phyloP scores from a whole-genome alignment of 1,140 invertebrate species.

The Euglossa dilemma region DNA sequence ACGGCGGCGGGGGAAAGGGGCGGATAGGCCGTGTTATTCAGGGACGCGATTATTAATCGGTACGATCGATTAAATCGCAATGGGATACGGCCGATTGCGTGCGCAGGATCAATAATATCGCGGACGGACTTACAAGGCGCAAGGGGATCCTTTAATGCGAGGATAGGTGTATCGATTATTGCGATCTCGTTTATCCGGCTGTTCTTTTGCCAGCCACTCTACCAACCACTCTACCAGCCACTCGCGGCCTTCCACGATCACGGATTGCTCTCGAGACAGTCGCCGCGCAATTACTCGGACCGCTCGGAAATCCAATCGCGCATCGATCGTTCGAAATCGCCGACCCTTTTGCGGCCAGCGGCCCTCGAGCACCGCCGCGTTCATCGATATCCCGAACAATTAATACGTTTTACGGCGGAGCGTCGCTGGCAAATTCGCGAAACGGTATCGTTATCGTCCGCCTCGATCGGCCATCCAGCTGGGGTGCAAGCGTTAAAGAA shows the following conservation, averaged over 20 bases:
- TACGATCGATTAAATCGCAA: slow-evolving; percentile 80
- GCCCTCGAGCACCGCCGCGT: background rate
- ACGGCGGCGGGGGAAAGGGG: background rate
- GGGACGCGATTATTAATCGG: slow-evolving; percentile 80
- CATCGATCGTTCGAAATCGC: slow-evolving; percentile 26
- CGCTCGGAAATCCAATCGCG: slow-evolving; percentile 12
- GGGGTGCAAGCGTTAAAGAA: background rate
- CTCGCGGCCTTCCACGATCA: slow-evolving; percentile 47
- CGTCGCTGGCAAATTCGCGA: background rate
- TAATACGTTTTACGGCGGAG: slow-evolving; percentile 23
- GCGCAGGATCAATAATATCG: slow-evolving; percentile 78
- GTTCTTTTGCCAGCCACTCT: slow-evolving; percentile 34
- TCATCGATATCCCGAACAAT: slow-evolving; percentile 8
- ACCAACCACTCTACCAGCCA: background rate
- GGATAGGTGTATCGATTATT: slow-evolving; percentile 75
- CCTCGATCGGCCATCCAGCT: background rate
- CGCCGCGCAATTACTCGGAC: slow-evolving; percentile 44
- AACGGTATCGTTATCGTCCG: background rate
- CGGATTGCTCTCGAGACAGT: slow-evolving; percentile 40
- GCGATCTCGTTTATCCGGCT: slow-evolving; percentile 68
- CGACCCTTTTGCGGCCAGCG: slow-evolving; percentile 5
- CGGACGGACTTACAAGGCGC: slow-evolving; percentile 70
- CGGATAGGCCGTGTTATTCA: slow-evolving; percentile 50
- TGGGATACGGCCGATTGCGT: slow-evolving; percentile 79
- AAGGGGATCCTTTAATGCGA: slow-evolving; percentile 73